Evolutionary conservation across 1,140 invertebrate species (phyloP).

Genomic region (Lucilia sericata): DNA sequence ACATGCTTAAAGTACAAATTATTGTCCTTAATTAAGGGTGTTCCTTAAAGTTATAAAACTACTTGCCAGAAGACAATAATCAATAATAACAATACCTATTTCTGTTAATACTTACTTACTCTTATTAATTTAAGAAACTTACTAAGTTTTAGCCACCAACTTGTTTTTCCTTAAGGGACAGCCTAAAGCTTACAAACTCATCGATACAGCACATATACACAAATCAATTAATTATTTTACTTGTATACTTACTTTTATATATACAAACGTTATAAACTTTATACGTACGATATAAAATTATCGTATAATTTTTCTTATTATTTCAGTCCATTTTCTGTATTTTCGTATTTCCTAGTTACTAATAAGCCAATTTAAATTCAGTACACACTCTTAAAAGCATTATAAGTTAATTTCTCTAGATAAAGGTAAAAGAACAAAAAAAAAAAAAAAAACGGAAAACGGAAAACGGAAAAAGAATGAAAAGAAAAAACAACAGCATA

Average conservation of each 20-base stretch:
- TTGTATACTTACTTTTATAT: neutral
- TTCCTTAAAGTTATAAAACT: neutral
- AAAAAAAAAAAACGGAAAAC: no score
- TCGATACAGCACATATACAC: neutral
- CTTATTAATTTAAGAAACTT: no score
- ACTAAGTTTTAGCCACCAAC: no score
- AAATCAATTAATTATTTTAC: slow-evolving; percentile 26
- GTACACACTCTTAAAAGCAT: neutral
- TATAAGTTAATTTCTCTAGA: neutral
- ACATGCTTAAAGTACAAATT: slow-evolving; percentile 21
- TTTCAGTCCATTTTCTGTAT: neutral
- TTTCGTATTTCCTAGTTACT: slow-evolving; percentile 13
- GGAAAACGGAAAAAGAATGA: neutral
- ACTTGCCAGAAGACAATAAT: no score
- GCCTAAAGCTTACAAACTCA: neutral
- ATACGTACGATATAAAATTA: neutral
- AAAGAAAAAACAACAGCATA: neutral
- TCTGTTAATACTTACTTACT: no score
- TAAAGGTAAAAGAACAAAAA: neutral
- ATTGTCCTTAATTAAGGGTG: neutral
- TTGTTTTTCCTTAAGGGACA: neutral
- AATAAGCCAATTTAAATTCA: slow-evolving; percentile 32
- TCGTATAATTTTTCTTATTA: neutral
- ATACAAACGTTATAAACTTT: neutral
- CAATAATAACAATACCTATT: no score